These are phyloP conservation scores for Clarias macrocephalus DNA, from an alignment of 2,113 vertebrate genomes.

Conservation along the genomic window DNA sequence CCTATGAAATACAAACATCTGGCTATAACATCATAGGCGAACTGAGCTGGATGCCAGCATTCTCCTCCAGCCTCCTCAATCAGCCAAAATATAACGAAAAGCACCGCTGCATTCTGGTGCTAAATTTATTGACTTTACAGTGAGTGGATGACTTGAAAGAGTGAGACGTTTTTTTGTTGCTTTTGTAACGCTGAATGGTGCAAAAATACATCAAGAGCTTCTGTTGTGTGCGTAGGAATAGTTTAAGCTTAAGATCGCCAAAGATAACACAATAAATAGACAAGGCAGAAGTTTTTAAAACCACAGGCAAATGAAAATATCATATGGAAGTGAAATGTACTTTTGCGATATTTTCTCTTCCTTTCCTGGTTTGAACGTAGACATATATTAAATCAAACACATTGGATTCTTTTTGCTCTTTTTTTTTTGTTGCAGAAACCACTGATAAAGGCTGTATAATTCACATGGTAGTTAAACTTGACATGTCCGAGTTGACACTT, in stretches of 20 bases:
- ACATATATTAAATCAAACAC: slow-evolving; percentile 20
- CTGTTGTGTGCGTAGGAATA: slow-evolving; percentile 66
- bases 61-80: slow-evolving; percentile 37
- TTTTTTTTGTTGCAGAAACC: slow-evolving; percentile 32
- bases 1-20: slow-evolving; percentile 57
- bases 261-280: slow-evolving; percentile 32
- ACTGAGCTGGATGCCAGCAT: slow-evolving; percentile 36
- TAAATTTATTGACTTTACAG: slow-evolving; percentile 41
- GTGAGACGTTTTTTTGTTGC: slow-evolving; percentile 12
- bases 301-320: slow-evolving; percentile 71
- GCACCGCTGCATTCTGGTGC: slow-evolving; percentile 42
- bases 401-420: slow-evolving; percentile 29
- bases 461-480: slow-evolving; percentile 39
- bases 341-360: slow-evolving; percentile 39
- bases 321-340: slow-evolving; percentile 61
- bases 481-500: slow-evolving; percentile 54
- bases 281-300: slow-evolving; percentile 25
- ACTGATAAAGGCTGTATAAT: slow-evolving; percentile 44
- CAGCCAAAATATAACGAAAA: slow-evolving; percentile 29
- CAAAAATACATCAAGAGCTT: slow-evolving; percentile 66
- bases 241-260: slow-evolving; percentile 54
- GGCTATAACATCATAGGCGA: slow-evolving; percentile 51
- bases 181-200: slow-evolving; percentile 20
- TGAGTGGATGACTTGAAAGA: slow-evolving; percentile 25
- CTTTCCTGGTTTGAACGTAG: slow-evolving; percentile 28